Evolutionary conservation across 2,797 vertebrate species (phyloP).

Genomic region (Coregonus suidteri): DNA sequence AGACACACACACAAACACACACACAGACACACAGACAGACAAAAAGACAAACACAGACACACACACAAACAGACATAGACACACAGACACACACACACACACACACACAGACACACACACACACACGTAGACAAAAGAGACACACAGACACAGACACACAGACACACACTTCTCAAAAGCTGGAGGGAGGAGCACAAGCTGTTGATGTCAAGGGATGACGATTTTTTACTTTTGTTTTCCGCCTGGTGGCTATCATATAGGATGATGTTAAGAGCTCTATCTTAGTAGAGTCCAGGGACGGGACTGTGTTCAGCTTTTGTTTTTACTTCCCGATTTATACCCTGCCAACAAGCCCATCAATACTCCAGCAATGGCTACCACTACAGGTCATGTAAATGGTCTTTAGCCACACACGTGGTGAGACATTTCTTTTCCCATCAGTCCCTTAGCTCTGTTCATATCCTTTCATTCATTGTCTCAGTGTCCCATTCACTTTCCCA

Average conservation of each 20-base stretch:
- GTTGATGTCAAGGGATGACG: slow-evolving; percentile 34
- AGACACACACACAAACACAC: too few species aligned
- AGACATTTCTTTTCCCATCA: background rate
- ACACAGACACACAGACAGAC: too few species aligned
- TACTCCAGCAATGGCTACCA: slow-evolving; percentile 5
- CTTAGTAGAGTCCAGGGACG: slow-evolving; percentile 16
- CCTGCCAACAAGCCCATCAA: slow-evolving; percentile 3
- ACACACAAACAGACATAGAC: too few species aligned
- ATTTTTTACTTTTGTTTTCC: slow-evolving; percentile 28
- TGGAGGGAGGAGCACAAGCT: slow-evolving; percentile 45
- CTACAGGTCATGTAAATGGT: background rate
- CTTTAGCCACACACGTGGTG: slow-evolving; percentile 6
- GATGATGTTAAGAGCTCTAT: slow-evolving; percentile 23
- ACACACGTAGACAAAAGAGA: too few species aligned
- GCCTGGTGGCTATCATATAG: too few species aligned
- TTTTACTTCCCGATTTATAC: slow-evolving; percentile 1
- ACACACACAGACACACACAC: too few species aligned
- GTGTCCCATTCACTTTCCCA: slow-evolving; percentile 70
- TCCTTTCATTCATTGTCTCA: slow-evolving; percentile 64
- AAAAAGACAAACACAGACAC: too few species aligned
- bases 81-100: too few species aligned
- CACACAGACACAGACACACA: too few species aligned
- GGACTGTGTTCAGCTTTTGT: background rate
- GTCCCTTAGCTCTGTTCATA: slow-evolving; percentile 54
- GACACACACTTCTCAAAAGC: too few species aligned